A percentile compares a stretch with the other conserved stretches of the same genome.
These are phyloP conservation scores for Noturus placidus DNA, from an alignment of 2,113 vertebrate species.

Conservation along the genomic window DNA sequence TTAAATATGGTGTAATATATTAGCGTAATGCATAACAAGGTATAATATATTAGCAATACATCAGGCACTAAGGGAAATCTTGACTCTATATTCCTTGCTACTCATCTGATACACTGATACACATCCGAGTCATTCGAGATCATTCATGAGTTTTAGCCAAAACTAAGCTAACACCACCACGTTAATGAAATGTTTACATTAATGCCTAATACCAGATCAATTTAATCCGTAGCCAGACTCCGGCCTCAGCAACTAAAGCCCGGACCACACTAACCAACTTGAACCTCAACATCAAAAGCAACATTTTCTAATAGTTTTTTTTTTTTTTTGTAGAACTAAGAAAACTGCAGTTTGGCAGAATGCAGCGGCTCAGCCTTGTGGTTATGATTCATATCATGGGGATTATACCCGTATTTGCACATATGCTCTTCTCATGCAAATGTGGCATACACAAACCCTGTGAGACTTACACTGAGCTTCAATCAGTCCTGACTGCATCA, in stretches of 20 bases:
- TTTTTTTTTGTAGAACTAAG: neutral
- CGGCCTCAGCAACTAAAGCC: neutral
- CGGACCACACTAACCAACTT: neutral
- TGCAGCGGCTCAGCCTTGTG: neutral
- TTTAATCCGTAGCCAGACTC: neutral
- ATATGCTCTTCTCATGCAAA: constrained; percentile 50
- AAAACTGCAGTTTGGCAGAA: neutral
- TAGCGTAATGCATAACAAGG: neutral
- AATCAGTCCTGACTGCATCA: constrained; percentile 14
- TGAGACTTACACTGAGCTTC: constrained; percentile 36
- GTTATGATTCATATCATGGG: constrained; percentile 59
- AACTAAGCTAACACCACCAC: neutral
- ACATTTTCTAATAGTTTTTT: neutral
- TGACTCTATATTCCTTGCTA: neutral
- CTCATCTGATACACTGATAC: neutral
- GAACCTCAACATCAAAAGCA: neutral
- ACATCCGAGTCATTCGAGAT: neutral
- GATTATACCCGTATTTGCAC: constrained; percentile 55
- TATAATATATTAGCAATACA: neutral
- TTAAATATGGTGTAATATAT: neutral
- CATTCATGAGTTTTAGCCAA: neutral
- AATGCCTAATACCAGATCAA: neutral
- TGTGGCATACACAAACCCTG: constrained; percentile 22
- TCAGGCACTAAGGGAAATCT: neutral
- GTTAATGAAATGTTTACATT: neutral